A percentile compares a stretch with the other conserved stretches of the same genome.
Conservation (phyloP, 1,140 invertebrate genomes). For the Diorhabda sublineata region DNA sequence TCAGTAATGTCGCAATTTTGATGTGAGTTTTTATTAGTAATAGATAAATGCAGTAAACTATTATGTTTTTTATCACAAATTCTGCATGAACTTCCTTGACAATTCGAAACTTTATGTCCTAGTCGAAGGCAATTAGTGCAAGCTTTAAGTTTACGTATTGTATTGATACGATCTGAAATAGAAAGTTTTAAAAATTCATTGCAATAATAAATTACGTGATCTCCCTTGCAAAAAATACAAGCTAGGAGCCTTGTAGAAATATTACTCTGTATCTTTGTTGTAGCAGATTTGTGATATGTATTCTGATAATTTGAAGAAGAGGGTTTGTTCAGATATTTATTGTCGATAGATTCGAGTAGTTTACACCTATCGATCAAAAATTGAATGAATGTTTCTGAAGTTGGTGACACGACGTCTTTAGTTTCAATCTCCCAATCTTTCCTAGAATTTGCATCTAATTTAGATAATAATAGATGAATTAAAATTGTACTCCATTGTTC, state of each 20-base stretch:
- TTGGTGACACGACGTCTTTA: constrained; percentile 19
- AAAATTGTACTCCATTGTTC: constrained; percentile 37
- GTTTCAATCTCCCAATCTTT: constrained; percentile 21
- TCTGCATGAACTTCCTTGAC: constrained; percentile 10
- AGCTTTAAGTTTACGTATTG: constrained; percentile 10
- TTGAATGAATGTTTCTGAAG: constrained; percentile 13
- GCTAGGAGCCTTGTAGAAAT: neutral
- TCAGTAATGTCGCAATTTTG: too few relatives aligned
- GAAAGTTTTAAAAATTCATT: constrained; percentile 13
- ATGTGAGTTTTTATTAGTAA: too few relatives aligned
- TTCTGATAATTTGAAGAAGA: neutral
- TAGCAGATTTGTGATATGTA: neutral
- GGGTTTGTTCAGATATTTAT: neutral
- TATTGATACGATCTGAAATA: neutral
- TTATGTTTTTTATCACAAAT: constrained; percentile 20
- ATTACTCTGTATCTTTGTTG: neutral
- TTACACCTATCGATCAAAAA: constrained; percentile 23
- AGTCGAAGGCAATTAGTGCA: constrained; percentile 14
- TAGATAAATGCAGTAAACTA: constrained; percentile 13
- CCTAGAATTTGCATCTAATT: constrained; percentile 15
- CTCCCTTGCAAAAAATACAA: constrained; percentile 22
- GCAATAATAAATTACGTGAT: constrained; percentile 17
- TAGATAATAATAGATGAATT: constrained; percentile 21
- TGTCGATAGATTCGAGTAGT: constrained; percentile 19
- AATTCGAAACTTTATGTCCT: constrained; percentile 7